A percentile compares a stretch with the other conserved stretches of the same genome.
phyloP scores from a whole-genome alignment of 2,888 invertebrate species.

The Acholoe squamosa region DNA sequence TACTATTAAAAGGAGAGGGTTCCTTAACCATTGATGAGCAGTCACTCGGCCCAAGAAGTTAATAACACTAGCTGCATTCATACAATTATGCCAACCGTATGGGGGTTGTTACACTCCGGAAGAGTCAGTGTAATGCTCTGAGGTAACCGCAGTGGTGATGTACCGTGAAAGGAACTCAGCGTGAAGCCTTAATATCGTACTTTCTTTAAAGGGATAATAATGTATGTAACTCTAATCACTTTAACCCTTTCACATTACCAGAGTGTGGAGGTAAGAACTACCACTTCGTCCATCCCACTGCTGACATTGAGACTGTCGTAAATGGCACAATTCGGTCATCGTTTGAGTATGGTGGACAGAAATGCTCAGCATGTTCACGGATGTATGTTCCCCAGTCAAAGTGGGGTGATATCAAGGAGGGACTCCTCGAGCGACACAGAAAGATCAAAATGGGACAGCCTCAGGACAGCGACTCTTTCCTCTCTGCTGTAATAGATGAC shows the following conservation, averaged over 20 bases:
- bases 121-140: no score
- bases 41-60: no score
- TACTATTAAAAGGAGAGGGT: no score
- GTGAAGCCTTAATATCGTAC: no score
- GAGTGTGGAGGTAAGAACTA: conserved; percentile 99
- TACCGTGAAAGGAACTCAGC: no score
- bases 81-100: no score
- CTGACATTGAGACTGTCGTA: conserved; percentile 92
- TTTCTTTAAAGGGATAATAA: no score
- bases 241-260: conserved; percentile 83
- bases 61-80: no score
- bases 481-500: conserved; percentile 98
- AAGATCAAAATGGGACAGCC: conserved; percentile 93
- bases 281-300: conserved; percentile 97
- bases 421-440: conserved; percentile 88
- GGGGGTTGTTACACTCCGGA: no score
- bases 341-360: conserved; percentile 97
- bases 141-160: no score
- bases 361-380: conserved; percentile 99
- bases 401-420: conserved; percentile 88
- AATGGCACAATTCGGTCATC: conserved; percentile 92
- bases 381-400: conserved; percentile 96
- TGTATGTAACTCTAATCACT: no score
- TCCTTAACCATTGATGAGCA: no score
- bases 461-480: conserved; percentile 89